Evolutionary conservation across 37 sponge, comb jelly and placozoan species (phyloP).

Genomic region (Aphrocallistes beatrix): DNA sequence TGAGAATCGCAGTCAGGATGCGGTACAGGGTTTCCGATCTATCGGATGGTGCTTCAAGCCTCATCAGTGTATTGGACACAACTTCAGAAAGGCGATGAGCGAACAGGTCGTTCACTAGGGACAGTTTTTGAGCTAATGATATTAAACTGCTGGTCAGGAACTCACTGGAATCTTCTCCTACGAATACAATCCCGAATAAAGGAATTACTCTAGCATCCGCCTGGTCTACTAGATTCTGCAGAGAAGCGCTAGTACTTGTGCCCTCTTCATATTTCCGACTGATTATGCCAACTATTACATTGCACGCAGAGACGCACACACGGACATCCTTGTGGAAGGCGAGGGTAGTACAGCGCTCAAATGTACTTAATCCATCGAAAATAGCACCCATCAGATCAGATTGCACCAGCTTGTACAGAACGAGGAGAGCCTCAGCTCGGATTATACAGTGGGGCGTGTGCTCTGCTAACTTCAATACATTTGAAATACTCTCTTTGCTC

Average conservation of each 20-base stretch:
- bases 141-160: not conserved
- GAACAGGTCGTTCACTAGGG: not conserved
- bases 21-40: not conserved
- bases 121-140: not conserved
- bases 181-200: not conserved
- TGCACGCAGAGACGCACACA: not conserved
- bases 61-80: not conserved
- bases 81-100: not conserved
- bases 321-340: not conserved
- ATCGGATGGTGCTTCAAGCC: not conserved
- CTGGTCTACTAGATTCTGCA: not conserved
- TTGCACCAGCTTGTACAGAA: not conserved
- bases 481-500: slow-evolving; percentile 27
- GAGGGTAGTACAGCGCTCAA: not conserved
- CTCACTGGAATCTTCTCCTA: not conserved
- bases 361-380: not conserved
- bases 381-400: not conserved
- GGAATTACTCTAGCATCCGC: not conserved
- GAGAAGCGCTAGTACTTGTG: not conserved
- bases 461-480: slow-evolving; percentile 2
- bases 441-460: not conserved
- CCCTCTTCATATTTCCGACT: not conserved
- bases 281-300: not conserved
- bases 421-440: not conserved
- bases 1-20: not conserved